Evolutionary conservation across 2,113 vertebrate genomes (phyloP), one percentile per base, ranked within the genome.

Genomic region (Lycaon pictus): DNA sequence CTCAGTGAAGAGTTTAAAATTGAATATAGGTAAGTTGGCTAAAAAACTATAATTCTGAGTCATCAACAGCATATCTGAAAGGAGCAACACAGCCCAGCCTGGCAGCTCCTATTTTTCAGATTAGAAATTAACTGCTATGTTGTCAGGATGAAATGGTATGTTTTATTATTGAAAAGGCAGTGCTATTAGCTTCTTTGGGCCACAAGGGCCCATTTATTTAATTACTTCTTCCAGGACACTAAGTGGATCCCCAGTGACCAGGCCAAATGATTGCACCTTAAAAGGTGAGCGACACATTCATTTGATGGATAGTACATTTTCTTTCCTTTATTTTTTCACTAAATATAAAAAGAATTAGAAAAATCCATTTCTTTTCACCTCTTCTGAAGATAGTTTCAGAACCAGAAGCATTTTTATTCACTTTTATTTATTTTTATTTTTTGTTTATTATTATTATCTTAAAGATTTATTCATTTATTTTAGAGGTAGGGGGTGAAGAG

Each of bases 91-190:
- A 93, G 51, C 51, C 74, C 93, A 58, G 71, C 35, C 85, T 96
- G 95, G 96, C 93, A 98, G 95, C 92, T 91, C 65, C 92, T 98
- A 81, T 87, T 97, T 98, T 97, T 96, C 87, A 90, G 95, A 98
- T 98, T 97, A 97, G 95, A 97, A 97, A 98, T 97, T 95, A 97
- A 96, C 92, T 89, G 93, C 86, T 97, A 43, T 90, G 93, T 96
- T 98, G 97, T 97, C 97, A 98, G 82, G 62, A 94, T 92, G 62
- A 97, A 97, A 86, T 91, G 65, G 94, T 88, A 81, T 87, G 97
- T 88, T 98, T 97, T 97, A 93, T 95, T 95, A 97, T 85, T 95
- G 96, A 93, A 97, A 96, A 96, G 71, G 91, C 71, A 63, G 76
- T 67, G 88, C 96, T 76, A 11, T 95, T 96, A 92, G 95, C 85